Conservation (phyloP, 2,888 invertebrate species). For the Monopis laevigella region DNA sequence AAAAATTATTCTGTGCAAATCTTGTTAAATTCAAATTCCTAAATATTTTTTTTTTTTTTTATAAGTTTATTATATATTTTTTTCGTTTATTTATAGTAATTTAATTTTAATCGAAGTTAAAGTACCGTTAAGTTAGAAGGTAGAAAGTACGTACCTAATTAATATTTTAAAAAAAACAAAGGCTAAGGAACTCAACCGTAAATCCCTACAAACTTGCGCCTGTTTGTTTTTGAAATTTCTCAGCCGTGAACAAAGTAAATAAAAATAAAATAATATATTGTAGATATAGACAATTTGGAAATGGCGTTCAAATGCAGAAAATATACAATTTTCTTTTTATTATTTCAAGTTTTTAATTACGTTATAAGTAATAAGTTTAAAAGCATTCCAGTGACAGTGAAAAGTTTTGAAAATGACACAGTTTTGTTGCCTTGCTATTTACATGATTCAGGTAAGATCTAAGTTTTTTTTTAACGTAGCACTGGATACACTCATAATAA, state of each 20-base stretch:
- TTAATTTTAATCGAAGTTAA: no score
- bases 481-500: no score
- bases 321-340: background rate
- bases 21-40: no score
- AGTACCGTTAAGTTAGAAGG: no score
- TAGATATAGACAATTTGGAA: no score
- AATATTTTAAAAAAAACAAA: background rate
- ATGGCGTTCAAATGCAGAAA: no score
- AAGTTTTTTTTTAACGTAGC: conserved; percentile 8
- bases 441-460: conserved; percentile 68
- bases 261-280: no score
- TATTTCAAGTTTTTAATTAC: conserved; percentile 16
- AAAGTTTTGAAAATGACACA: conserved; percentile 79
- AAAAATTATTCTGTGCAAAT: no score
- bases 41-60: no score
- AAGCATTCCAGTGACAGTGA: conserved; percentile 78
- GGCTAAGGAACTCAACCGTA: conserved; percentile 25
- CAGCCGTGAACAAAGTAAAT: conserved; percentile 4
- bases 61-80: no score
- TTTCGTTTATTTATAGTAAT: no score
- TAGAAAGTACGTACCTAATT: no score
- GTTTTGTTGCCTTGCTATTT: conserved; percentile 82
- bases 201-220: conserved; percentile 27
- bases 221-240: background rate
- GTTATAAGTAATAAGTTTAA: conserved; percentile 61